A percentile compares a stretch with the other conserved stretches of the same genome.
Conservation (phyloP, 2,113 vertebrate genomes). For the Burhinus oedicnemus region DNA sequence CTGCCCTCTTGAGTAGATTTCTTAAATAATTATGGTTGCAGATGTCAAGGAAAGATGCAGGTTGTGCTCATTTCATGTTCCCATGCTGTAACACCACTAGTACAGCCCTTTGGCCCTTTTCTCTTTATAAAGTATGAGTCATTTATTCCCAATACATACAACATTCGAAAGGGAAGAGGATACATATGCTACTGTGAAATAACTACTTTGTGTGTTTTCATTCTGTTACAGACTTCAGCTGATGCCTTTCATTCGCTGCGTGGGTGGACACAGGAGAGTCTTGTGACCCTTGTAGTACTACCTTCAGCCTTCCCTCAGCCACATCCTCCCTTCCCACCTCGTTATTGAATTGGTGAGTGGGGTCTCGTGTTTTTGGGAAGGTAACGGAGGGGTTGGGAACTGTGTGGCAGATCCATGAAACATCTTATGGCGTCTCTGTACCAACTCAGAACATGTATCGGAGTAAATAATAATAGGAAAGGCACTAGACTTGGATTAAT, state of each 20-base stretch:
- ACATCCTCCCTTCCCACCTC: background rate
- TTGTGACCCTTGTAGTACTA: background rate
- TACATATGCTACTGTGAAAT: rapidly evolving
- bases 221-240: background rate
- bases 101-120: background rate
- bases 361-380: rapidly evolving
- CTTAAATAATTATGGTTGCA: background rate
- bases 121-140: background rate
- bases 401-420: background rate
- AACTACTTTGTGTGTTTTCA: background rate
- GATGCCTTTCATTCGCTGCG: background rate
- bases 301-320: background rate
- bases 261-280: background rate
- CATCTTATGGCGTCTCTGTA: background rate
- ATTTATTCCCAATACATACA: background rate
- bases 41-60: background rate
- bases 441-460: too few relatives aligned
- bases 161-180: background rate
- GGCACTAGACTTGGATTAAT: background rate
- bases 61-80: background rate
- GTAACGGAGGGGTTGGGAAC: background rate
- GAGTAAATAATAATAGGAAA: background rate
- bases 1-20: background rate
- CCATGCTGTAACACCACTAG: background rate
- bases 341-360: background rate